Evolutionary conservation across 2,888 invertebrate genomes (phyloP), one percentile per base, ranked within the genome.

Genomic region (Meteorus cinctellus): DNA sequence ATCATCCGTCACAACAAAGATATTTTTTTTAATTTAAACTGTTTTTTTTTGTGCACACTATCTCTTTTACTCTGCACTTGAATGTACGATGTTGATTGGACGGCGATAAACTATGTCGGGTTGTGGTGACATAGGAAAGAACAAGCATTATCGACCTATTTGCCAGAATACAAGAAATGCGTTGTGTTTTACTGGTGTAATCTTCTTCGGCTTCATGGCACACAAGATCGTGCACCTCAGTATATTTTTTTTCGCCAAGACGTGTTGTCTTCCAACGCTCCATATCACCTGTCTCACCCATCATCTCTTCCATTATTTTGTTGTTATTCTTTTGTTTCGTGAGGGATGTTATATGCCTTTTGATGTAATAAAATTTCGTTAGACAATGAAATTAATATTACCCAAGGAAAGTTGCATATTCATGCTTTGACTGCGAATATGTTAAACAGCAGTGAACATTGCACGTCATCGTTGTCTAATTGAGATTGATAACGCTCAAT

Each of bases 51-150:
- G 12, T 29, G 14, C 59, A n/a, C 72, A 29, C 31, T 12, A 2
- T 41, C 41, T 41, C 8, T 12, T 60, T 66, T 59, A 36, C 67
- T 36, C 59, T 73, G 72, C 65, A 36, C 71, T 63, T 45, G 31
- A 74, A 31, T 12, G 41, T 69, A 72, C 80, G 83, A 84, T 83
- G 82, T 84, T 87, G 86, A 87, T 87, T 86, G 85, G 86, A 86
- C 86, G 83, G 86, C 87, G 87, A 87, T 84, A 86, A 87, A 87
- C 83, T 86, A 85, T 82, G 82, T 79, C 73, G 80, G 79, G 77
- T 76, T 55, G 72, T 74, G 70, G 75, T 75, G 76, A 72, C 77
- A 68, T 51, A 78, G 67, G 74, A 86, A 86, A 85, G 85, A 86
- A 86, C 84, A 85, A 82, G 80, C 84, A 82, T 84, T 86, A 85